These are phyloP conservation scores for Cynoglossus semilaevis DNA, from an alignment of 2,113 vertebrate species.

Conservation along the genomic window DNA sequence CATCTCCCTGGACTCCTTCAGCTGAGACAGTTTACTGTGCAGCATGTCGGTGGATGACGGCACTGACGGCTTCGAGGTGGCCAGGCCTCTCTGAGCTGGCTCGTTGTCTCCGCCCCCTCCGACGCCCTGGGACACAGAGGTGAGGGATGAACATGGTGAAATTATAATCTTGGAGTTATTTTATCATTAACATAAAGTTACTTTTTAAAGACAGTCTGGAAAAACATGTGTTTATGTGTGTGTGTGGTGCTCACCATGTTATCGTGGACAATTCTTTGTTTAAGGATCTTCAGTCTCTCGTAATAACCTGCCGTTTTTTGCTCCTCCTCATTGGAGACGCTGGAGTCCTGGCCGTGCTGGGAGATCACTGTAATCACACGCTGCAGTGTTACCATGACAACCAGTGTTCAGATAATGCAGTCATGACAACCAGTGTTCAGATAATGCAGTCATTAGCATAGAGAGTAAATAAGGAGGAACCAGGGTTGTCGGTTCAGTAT, in stretches of 20 bases:
- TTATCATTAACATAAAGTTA: too few relatives aligned
- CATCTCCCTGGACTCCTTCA: conserved; percentile 93
- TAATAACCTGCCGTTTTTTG: conserved; percentile 93
- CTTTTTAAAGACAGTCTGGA: too few relatives aligned
- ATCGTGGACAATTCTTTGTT: conserved; percentile 93
- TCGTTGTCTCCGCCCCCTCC: conserved; percentile 83
- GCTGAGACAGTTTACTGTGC: conserved; percentile 96
- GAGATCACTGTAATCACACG: conserved; percentile 79
- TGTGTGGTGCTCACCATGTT: conserved; percentile 77
- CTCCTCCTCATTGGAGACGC: conserved; percentile 86
- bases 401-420: too few relatives aligned
- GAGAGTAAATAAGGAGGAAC: too few relatives aligned
- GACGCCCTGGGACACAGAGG: conserved; percentile 39
- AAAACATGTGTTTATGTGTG: background rate
- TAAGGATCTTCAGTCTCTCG: conserved; percentile 94
- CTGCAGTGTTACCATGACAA: background rate
- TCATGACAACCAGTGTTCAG: background rate
- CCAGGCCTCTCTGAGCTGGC: conserved; percentile 72
- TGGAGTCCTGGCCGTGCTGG: conserved; percentile 80
- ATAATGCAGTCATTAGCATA: too few relatives aligned
- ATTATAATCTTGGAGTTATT: too few relatives aligned
- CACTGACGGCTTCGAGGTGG: conserved; percentile 88
- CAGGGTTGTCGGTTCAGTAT: too few relatives aligned
- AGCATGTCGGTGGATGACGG: conserved; percentile 98
- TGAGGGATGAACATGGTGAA: background rate